These are phyloP conservation scores for Stenodema calcarata DNA, from an alignment of 2,888 invertebrate genomes.

Conservation along the genomic window DNA sequence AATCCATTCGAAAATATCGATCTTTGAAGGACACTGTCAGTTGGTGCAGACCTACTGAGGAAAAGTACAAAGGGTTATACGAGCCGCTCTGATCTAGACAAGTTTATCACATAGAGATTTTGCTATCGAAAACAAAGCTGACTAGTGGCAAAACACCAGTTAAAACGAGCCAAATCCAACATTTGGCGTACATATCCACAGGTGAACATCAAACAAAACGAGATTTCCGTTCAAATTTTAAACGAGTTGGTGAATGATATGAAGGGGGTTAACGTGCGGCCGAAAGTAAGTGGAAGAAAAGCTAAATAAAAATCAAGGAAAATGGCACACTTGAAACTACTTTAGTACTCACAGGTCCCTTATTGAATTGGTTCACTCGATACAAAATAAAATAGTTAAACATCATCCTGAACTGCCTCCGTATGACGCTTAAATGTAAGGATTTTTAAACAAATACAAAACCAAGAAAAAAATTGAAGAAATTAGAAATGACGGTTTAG, in stretches of 20 bases:
- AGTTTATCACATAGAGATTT: slow-evolving; percentile 35
- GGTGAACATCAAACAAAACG: background rate
- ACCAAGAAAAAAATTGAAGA: too few species aligned
- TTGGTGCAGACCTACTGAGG: background rate
- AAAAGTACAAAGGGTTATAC: background rate
- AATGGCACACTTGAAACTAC: background rate
- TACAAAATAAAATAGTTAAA: too few species aligned
- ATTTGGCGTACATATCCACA: background rate
- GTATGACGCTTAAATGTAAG: too few species aligned
- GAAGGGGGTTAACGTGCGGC: background rate
- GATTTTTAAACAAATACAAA: too few species aligned
- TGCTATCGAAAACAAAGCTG: slow-evolving; percentile 7
- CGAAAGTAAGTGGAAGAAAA: background rate
- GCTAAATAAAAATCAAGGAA: background rate
- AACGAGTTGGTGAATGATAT: background rate
- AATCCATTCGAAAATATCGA: background rate
- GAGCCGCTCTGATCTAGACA: slow-evolving; percentile 16
- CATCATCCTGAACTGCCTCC: too few species aligned
- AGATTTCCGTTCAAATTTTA: background rate
- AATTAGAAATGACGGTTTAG: too few species aligned
- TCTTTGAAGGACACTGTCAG: background rate
- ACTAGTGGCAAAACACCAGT: slow-evolving; percentile 37
- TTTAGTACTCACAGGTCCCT: background rate
- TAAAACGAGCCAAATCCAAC: background rate
- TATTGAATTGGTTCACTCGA: background rate